Conservation (phyloP, 2,797 vertebrate species). For the Hippoglossus hippoglossus region DNA sequence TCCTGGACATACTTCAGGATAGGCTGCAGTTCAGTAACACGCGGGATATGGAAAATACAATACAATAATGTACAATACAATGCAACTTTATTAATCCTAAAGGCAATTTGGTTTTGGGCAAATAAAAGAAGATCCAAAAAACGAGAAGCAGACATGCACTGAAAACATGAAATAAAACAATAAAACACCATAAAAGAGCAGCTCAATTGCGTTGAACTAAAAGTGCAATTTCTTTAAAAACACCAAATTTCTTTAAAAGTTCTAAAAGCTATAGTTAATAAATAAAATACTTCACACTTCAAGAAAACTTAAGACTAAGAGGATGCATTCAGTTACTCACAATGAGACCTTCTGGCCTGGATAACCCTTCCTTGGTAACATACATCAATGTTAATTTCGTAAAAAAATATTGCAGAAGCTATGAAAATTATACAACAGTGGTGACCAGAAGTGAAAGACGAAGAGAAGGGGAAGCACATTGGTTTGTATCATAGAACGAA, state of each 20-base stretch:
- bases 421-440: neutral
- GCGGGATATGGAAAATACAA: neutral
- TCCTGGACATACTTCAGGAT: neutral
- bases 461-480: neutral
- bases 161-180: too few relatives aligned
- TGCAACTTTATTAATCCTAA: too few relatives aligned
- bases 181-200: too few relatives aligned
- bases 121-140: too few relatives aligned
- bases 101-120: too few relatives aligned
- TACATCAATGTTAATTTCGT: neutral
- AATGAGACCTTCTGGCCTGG: neutral
- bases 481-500: neutral
- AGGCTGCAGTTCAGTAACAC: neutral
- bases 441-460: neutral
- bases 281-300: too few relatives aligned
- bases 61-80: too few relatives aligned
- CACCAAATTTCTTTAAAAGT: too few relatives aligned
- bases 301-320: neutral
- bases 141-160: too few relatives aligned
- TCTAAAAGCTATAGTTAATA: too few relatives aligned
- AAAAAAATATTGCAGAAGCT: neutral
- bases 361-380: neutral
- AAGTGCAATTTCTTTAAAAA: too few relatives aligned
- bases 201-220: too few relatives aligned
- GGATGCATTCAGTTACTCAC: neutral